Evolutionary conservation across 2,797 vertebrate species (phyloP), one percentile per base, ranked within the genome.

Genomic region (Pelodytes ibericus): DNA sequence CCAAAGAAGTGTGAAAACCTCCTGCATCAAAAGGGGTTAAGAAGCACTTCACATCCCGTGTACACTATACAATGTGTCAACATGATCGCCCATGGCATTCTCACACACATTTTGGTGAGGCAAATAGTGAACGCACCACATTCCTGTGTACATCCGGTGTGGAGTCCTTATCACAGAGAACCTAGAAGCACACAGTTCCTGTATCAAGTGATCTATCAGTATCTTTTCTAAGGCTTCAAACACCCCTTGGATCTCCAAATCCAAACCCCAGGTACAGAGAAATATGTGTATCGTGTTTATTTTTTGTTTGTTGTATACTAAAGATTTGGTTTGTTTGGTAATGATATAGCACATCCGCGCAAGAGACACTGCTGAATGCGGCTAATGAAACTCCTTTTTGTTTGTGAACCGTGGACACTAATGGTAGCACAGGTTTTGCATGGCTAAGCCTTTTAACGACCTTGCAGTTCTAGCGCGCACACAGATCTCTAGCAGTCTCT

Each of bases 341-440:
- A n/a, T n/a, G n/a, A n/a, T n/a, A n/a, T n/a, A n/a, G n/a, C n/a
- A n/a, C n/a, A n/a, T n/a, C n/a, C n/a, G n/a, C n/a, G n/a, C n/a
- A n/a, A n/a, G n/a, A n/a, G n/a, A n/a, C n/a, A n/a, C n/a, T n/a
- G n/a, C n/a, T n/a, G n/a, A n/a, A n/a, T n/a, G 26, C 1, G 29
- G 15, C 20, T 60, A 60, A 60, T n/a, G 6, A n/a, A 29, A 29
- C 1, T 60, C 1, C 2, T 7, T 53, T 7, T 30, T 60, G 58
- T 29, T 31, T 31, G n/a, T 20, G 58, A 13, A 31, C 26, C n/a
- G 5, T 3, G 26, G 15, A 60, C 9, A 18, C 15, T 60, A 31
- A 60, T 60, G 27, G 29, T n/a, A 7, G 58, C 29, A n/a, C 26
- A 4, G 58, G 58, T 18, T 60, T 60, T 60, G 57, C 57, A 30